Evolutionary conservation across 1,140 invertebrate species (phyloP), one percentile per base, ranked within the genome.

Genomic region (Wasmannia auropunctata): DNA sequence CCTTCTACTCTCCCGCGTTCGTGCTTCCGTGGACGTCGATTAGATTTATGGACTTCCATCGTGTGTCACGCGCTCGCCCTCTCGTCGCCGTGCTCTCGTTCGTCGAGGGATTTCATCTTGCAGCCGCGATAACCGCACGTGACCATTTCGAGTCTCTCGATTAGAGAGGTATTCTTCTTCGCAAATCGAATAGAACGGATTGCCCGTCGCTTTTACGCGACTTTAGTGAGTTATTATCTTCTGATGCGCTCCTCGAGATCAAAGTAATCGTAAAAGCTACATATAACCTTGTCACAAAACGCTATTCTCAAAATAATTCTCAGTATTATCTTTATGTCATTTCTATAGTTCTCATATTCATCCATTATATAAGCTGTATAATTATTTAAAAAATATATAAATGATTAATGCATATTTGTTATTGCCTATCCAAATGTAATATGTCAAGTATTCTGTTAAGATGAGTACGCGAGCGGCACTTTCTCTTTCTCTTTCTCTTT

Each of bases 31-130:
- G 31, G 51, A 79, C 60, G 84, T 75, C 88, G 75, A 81, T 89
- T 76, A 75, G 86, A 89, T 89, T 87, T 87, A 89, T 89, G 65
- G 81, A 87, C 81, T 86, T 86, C 62, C 60, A 80, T 54, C 62
- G 75, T 80, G 69, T 85, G 87, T 89, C 58, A 70, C 65, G 56
- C 85, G 46, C 63, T 69, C 69, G 49, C 79, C 56, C 79, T 56
- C 85, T 84, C 69, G 83, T 69, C 70, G 76, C 74, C 37, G 56
- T 37, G 28, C 72, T 62, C 69, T 58, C 54, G 67, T 60, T 80
- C 49, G 49, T 58, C 37, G 37, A 37, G 28, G 67, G 74, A 70
- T 85, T 85, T 85, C 75, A 85, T 16, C 19, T 80, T 69, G 22
- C 81, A 60, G 79, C 67, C 67, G 79, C 67, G 79, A 72, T 83